Evolutionary conservation across 1,140 invertebrate genomes (phyloP).

Genomic region (Bombus waltoni): DNA sequence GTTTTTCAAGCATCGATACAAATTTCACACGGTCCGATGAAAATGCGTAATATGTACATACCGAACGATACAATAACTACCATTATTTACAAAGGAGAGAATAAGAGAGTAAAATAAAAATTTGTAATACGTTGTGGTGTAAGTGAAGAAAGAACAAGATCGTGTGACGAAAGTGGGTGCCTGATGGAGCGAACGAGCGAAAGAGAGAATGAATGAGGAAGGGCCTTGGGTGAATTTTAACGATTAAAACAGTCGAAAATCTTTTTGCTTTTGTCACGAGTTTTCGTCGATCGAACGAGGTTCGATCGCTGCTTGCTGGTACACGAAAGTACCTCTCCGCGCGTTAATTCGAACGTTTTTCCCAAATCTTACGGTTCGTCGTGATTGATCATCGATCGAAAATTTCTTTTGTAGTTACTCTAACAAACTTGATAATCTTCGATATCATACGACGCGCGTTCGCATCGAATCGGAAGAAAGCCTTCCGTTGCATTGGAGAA

Average conservation of each 20-base stretch:
- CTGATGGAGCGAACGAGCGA: not conserved
- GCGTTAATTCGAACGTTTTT: not conserved
- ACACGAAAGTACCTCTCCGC: not conserved
- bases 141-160: not conserved
- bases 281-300: not conserved
- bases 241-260: not conserved
- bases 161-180: not conserved
- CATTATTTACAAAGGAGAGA: constrained; percentile 9
- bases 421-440: not conserved
- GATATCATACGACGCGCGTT: not conserved
- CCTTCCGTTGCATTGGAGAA: not conserved
- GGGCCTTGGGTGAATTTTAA: constrained; percentile 34
- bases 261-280: not conserved
- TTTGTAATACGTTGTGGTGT: constrained; percentile 17
- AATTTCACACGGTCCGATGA: constrained; percentile 40
- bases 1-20: constrained; percentile 47
- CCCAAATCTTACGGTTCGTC: not conserved
- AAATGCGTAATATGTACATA: constrained; percentile 29
- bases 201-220: not conserved
- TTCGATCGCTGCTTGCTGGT: not conserved
- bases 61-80: constrained; percentile 27
- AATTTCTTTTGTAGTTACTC: not conserved
- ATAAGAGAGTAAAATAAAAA: not conserved
- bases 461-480: not conserved
- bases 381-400: not conserved